A percentile compares a stretch with the other conserved stretches of the same genome.
Evolutionary conservation across 2,113 vertebrate species (phyloP).

Genomic region (Condylura cristata): DNA sequence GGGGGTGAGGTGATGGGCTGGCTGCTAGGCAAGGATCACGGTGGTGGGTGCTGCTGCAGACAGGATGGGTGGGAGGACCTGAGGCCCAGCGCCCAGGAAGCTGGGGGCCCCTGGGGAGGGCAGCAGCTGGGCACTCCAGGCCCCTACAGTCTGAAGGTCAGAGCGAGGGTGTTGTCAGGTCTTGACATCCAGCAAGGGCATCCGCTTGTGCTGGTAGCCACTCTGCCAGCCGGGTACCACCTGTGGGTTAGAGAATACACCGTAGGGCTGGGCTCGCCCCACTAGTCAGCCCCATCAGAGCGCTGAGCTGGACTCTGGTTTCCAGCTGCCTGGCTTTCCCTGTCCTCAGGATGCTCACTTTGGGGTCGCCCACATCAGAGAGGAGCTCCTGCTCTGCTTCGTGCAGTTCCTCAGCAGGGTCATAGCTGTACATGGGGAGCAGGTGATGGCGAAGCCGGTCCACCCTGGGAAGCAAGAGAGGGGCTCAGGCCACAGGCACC

Average conservation of each 20-base stretch:
- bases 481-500: background rate
- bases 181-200: constrained; percentile 87
- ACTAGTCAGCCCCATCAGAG: too few species aligned
- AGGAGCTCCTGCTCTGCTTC: constrained; percentile 95
- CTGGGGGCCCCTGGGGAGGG: background rate
- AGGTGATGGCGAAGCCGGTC: constrained; percentile 95
- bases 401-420: constrained; percentile 94
- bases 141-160: fast-evolving
- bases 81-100: background rate
- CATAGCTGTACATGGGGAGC: constrained; percentile 96
- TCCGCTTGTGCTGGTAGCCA: constrained; percentile 87
- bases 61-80: fast-evolving
- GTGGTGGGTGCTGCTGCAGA: background rate
- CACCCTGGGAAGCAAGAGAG: constrained; percentile 83
- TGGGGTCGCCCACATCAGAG: constrained; percentile 90
- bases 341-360: constrained; percentile 81
- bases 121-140: background rate
- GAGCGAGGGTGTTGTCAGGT: constrained; percentile 67
- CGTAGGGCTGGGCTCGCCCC: background rate
- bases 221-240: constrained; percentile 90
- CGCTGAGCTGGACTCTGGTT: background rate
- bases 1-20: background rate
- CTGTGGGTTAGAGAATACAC: constrained; percentile 73
- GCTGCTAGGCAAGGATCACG: background rate
- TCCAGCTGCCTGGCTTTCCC: background rate